A percentile compares a stretch with the other conserved stretches of the same genome.
Evolutionary conservation across 2,113 vertebrate genomes (phyloP).

Genomic region (Clarias gariepinus): DNA sequence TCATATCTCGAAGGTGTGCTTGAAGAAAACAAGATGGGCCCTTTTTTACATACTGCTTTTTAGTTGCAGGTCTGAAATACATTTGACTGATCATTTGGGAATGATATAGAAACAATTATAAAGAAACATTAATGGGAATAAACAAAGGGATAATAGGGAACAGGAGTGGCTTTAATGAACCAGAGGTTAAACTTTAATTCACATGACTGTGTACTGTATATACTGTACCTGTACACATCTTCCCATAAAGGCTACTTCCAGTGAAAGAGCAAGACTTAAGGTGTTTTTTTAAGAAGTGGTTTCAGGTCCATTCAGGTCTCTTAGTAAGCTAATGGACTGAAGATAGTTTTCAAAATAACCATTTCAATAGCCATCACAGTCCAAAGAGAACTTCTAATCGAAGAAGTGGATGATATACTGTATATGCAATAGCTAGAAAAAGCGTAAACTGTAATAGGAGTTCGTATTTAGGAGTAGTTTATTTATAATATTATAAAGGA

Average conservation of each 20-base stretch:
- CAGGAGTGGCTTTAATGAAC: background rate
- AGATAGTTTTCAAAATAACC: background rate
- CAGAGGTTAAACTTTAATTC: background rate
- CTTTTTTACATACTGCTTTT: background rate
- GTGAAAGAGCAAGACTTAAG: background rate
- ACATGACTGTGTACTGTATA: background rate
- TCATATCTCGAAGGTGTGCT: background rate
- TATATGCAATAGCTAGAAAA: too few species aligned
- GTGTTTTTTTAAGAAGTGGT: background rate
- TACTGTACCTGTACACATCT: background rate
- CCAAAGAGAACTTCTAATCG: background rate
- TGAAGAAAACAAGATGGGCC: background rate
- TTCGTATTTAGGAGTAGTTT: too few species aligned
- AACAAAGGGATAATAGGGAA: background rate
- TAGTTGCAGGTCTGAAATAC: background rate
- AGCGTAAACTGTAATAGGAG: background rate
- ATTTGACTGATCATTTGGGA: slow-evolving; percentile 14
- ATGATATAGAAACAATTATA: background rate
- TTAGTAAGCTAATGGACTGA: background rate
- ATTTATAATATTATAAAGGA: background rate
- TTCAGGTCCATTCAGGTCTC: background rate
- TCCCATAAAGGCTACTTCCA: background rate
- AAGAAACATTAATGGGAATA: background rate
- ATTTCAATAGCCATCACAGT: background rate
- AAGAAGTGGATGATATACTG: background rate